Percentiles rank a stretch among this genome's conserved stretches.
Evolutionary conservation across 2,888 invertebrate species (phyloP).

Genomic region (Stegana nigrithorax): DNA sequence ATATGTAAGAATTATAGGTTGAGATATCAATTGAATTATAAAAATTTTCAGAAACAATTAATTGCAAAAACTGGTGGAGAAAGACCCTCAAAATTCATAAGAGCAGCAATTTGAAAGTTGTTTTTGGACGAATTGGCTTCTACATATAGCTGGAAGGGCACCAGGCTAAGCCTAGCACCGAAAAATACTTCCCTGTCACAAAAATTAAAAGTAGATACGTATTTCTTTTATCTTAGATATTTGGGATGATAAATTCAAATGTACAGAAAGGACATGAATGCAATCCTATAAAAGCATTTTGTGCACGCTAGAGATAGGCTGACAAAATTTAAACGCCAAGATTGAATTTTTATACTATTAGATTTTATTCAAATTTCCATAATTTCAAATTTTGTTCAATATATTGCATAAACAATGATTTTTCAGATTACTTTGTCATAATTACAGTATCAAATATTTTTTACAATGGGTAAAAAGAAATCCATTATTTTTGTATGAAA

Average conservation of each 20-base stretch:
- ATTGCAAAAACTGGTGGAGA: conserved; percentile 24
- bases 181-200: conserved; percentile 9
- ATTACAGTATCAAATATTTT: too few species aligned
- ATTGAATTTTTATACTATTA: too few species aligned
- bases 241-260: not conserved
- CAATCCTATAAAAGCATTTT: too few species aligned
- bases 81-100: not conserved
- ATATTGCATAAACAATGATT: too few species aligned
- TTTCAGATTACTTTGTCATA: too few species aligned
- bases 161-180: conserved; percentile 4
- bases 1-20: conserved; percentile 17
- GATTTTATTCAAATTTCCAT: too few species aligned
- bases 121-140: conserved; percentile 6
- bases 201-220: conserved; percentile 6
- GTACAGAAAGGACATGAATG: not conserved
- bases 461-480: too few species aligned
- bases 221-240: not conserved
- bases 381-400: too few species aligned
- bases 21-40: not conserved
- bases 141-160: conserved; percentile 10
- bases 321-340: too few species aligned
- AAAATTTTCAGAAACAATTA: conserved; percentile 22
- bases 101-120: not conserved
- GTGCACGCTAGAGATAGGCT: too few species aligned
- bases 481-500: too few species aligned